Evolutionary conservation across 64 coral and sea anemone genomes (phyloP).

Genomic region (Montipora capricornis): DNA sequence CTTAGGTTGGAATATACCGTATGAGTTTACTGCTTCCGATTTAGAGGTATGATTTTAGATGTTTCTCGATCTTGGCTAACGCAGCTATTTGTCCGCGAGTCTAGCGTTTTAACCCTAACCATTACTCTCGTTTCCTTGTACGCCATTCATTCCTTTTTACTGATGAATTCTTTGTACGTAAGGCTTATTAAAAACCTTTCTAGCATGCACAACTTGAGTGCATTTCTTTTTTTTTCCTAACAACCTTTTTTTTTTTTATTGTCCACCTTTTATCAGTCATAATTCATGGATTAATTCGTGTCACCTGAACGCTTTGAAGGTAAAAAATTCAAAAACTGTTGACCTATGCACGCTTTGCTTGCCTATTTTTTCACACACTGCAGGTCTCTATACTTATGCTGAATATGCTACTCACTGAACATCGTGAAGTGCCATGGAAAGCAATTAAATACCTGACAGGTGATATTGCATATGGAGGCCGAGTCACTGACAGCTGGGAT

Average conservation of each 20-base stretch:
- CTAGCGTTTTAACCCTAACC: too few relatives aligned
- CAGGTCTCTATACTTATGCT: slow-evolving; percentile 96
- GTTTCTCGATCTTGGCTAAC: neutral
- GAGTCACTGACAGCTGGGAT: slow-evolving; percentile 96
- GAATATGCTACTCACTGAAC: slow-evolving; percentile 90
- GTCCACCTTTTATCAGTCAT: too few relatives aligned
- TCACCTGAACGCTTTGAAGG: neutral
- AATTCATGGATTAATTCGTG: too few relatives aligned
- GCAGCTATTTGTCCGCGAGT: too few relatives aligned
- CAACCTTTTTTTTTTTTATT: too few relatives aligned
- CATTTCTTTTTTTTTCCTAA: too few relatives aligned
- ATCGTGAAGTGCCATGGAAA: slow-evolving; percentile 89
- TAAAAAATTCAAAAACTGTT: too few relatives aligned
- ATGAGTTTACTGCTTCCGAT: slow-evolving; percentile 92
- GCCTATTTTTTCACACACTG: neutral
- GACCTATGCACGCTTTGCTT: neutral
- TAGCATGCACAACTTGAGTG: too few relatives aligned
- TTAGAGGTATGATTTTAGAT: slow-evolving; percentile 72
- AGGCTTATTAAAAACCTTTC: too few relatives aligned
- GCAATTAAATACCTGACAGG: slow-evolving; percentile 88
- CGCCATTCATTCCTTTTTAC: too few relatives aligned
- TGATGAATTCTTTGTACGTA: too few relatives aligned
- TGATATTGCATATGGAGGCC: slow-evolving; percentile 90
- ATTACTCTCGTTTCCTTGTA: too few relatives aligned
- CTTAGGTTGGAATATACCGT: slow-evolving; percentile 96